These are phyloP conservation scores for Myrmecophaga tridactyla DNA, from an alignment of 2,113 vertebrate genomes.

Conservation along the genomic window DNA sequence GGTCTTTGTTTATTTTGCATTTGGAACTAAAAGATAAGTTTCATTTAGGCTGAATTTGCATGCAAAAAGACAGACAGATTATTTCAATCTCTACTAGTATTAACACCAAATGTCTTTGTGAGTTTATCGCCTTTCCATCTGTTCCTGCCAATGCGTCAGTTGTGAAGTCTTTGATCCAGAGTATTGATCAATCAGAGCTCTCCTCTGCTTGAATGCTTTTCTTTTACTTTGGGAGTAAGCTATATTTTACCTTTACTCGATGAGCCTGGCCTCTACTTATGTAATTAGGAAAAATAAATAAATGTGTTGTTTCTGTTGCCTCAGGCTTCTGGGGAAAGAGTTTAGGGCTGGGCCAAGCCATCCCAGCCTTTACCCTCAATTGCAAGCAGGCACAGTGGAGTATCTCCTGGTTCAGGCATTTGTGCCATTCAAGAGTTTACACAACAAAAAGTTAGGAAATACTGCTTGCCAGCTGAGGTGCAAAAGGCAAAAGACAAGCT, in stretches of 20 bases:
- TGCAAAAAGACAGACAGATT: not conserved
- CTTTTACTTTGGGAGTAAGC: not conserved
- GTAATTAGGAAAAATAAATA: not conserved
- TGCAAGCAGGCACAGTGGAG: not conserved
- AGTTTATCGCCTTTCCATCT: not conserved
- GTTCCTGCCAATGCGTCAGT: not conserved
- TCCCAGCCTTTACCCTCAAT: constrained; percentile 58
- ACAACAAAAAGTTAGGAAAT: constrained; percentile 56
- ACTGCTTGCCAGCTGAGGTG: not conserved
- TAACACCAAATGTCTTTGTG: not conserved
- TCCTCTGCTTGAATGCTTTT: not conserved
- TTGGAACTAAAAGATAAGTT: not conserved
- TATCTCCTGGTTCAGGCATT: not conserved
- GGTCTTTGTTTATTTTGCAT: not conserved
- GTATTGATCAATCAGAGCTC: not conserved
- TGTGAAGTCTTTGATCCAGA: not conserved
- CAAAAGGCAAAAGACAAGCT: constrained; percentile 12
- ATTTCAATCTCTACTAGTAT: not conserved
- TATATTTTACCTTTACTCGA: not conserved
- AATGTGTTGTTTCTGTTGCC: not conserved
- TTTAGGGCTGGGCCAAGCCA: not conserved
- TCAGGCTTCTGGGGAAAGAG: not conserved
- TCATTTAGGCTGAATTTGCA: not conserved
- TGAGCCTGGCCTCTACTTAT: not conserved
- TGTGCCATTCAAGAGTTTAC: not conserved